Conservation (phyloP, 2,888 invertebrate genomes). For the Macrosoma leucophasiata region DNA sequence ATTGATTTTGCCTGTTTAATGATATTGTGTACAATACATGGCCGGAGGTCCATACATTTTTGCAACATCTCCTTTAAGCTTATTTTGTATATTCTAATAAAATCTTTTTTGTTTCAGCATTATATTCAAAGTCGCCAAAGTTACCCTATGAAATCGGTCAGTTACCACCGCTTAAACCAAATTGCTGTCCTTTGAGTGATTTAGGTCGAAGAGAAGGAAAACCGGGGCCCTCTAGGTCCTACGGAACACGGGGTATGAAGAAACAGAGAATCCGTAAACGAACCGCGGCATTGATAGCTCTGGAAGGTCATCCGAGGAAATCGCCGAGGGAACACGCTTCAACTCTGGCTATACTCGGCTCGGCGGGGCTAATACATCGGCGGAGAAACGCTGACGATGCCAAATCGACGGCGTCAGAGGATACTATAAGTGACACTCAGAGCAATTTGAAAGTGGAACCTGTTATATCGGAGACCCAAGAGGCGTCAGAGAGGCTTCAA, state of each 20-base stretch:
- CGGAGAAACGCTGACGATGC: conserved; percentile 61
- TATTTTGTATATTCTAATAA: background rate
- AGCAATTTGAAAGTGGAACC: conserved; percentile 49
- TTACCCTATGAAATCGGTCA: conserved; percentile 86
- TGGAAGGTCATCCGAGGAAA: conserved; percentile 81
- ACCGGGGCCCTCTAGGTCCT: conserved; percentile 54
- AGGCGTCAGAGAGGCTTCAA: conserved; percentile 56
- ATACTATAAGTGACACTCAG: conserved; percentile 53
- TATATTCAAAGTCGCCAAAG: conserved; percentile 78
- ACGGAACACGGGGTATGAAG: conserved; percentile 63
- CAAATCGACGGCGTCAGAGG: conserved; percentile 66
- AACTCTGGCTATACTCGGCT: conserved; percentile 86
- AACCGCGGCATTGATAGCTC: conserved; percentile 43
- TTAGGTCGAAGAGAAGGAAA: conserved; percentile 57
- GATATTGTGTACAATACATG: no score
- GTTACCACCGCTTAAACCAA: conserved; percentile 77
- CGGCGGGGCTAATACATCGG: conserved; percentile 75
- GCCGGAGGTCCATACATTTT: no score
- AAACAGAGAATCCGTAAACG: conserved; percentile 51
- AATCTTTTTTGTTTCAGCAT: conserved; percentile 52
- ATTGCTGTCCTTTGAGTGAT: conserved; percentile 68
- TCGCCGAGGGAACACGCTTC: conserved; percentile 93
- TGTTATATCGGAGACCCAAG: conserved; percentile 44
- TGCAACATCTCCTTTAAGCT: no score
- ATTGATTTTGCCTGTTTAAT: no score